A percentile compares a stretch with the other conserved stretches of the same genome.
These are phyloP conservation scores for Parauchenoglanis punctatus DNA, from an alignment of 2,797 vertebrate species.

Conservation along the genomic window DNA sequence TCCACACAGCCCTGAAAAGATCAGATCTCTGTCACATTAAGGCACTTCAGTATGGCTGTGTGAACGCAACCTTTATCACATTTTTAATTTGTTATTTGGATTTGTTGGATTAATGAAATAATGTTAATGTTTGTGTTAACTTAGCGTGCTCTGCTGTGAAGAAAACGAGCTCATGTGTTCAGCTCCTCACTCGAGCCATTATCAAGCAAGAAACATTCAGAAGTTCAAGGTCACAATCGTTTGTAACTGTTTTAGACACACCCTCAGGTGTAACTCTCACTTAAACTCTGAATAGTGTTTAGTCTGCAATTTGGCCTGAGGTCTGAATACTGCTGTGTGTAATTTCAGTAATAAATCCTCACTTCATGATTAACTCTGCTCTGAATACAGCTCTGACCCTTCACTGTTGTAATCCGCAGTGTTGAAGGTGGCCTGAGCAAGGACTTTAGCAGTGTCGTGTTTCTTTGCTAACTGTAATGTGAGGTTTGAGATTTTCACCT, in stretches of 20 bases:
- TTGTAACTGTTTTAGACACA: too few relatives aligned
- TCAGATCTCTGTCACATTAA: too few relatives aligned
- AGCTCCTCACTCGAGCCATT: too few relatives aligned
- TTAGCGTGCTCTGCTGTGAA: neutral
- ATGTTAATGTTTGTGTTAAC: neutral
- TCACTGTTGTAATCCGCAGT: neutral
- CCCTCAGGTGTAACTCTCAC: too few relatives aligned
- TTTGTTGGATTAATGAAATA: neutral
- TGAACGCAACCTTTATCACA: neutral
- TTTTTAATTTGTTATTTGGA: neutral
- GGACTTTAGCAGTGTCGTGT: neutral
- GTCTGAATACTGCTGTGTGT: neutral
- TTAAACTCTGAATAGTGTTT: too few relatives aligned
- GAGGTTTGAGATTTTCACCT: neutral
- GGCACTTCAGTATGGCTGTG: too few relatives aligned
- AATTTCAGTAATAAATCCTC: neutral
- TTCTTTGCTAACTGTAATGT: neutral
- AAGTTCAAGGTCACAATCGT: too few relatives aligned
- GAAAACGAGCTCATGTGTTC: too few relatives aligned
- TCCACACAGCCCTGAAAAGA: too few relatives aligned
- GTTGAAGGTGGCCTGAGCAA: neutral
- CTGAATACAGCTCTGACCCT: neutral
- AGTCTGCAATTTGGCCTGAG: neutral
- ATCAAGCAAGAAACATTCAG: too few relatives aligned
- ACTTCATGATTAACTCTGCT: neutral